Evolutionary conservation across 2,888 invertebrate species (phyloP).

Genomic region (Harpalus rufipes): DNA sequence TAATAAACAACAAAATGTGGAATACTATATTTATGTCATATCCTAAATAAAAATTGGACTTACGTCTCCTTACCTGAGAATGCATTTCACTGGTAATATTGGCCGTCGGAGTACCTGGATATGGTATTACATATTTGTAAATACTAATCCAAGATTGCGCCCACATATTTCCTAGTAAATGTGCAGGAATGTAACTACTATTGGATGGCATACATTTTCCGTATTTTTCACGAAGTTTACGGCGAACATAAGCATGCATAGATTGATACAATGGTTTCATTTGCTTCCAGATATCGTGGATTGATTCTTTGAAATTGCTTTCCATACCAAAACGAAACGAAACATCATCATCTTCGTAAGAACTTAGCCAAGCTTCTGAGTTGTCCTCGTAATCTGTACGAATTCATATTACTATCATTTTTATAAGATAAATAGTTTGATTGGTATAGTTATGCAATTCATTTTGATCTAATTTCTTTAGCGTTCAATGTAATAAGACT

Average conservation of each 20-base stretch:
- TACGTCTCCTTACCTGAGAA: slow-evolving; percentile 79
- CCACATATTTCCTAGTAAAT: slow-evolving; percentile 92
- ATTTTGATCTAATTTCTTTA: not conserved
- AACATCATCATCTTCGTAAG: slow-evolving; percentile 89
- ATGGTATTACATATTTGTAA: slow-evolving; percentile 85
- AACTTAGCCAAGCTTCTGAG: slow-evolving; percentile 83
- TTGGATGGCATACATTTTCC: slow-evolving; percentile 83
- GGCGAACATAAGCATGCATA: slow-evolving; percentile 90
- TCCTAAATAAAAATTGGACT: too few relatives aligned
- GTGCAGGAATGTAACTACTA: slow-evolving; percentile 87
- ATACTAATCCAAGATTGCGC: slow-evolving; percentile 88
- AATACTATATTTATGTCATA: too few relatives aligned
- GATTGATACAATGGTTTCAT: slow-evolving; percentile 90
- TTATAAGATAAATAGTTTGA: not conserved
- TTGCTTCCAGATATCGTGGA: slow-evolving; percentile 85
- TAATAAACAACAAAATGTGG: too few relatives aligned
- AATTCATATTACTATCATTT: not conserved
- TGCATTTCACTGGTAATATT: slow-evolving; percentile 88
- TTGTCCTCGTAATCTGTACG: slow-evolving; percentile 83
- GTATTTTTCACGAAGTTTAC: slow-evolving; percentile 85
- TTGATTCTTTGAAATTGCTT: slow-evolving; percentile 83
- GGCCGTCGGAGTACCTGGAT: slow-evolving; percentile 83
- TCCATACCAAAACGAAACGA: too few relatives aligned
- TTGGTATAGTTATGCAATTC: not conserved
- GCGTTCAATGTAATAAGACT: too few relatives aligned